These are phyloP conservation scores for Lissocephala sabroskyi DNA, from an alignment of 2,888 invertebrate species.

Conservation along the genomic window DNA sequence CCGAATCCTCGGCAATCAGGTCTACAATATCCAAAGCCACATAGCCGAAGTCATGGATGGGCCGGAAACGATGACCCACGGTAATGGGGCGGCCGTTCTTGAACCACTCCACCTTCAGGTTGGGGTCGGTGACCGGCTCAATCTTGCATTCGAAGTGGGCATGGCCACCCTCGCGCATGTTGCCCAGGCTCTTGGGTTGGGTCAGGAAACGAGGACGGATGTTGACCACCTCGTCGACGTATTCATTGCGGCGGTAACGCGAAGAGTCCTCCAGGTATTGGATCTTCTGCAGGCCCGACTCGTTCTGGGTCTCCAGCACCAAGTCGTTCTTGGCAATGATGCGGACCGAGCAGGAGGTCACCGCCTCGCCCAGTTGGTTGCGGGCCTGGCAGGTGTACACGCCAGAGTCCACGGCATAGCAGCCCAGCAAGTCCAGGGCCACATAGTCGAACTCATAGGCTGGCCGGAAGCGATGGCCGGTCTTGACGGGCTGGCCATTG, in stretches of 20 bases:
- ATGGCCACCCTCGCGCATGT: slow-evolving; percentile 89
- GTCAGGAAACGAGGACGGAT: slow-evolving; percentile 89
- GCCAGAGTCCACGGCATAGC: slow-evolving; percentile 97
- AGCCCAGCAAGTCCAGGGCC: slow-evolving; percentile 94
- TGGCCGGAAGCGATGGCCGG: slow-evolving; percentile 94
- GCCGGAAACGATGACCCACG: slow-evolving; percentile 94
- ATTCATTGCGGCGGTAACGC: slow-evolving; percentile 86
- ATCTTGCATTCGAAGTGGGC: slow-evolving; percentile 98
- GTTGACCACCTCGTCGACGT: slow-evolving; percentile 87
- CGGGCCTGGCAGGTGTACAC: slow-evolving; percentile 96
- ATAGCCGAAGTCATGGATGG: slow-evolving; percentile 98
- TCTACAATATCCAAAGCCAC: slow-evolving; percentile 97
- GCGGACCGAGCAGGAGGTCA: slow-evolving; percentile 91
- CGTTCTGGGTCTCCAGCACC: slow-evolving; percentile 90
- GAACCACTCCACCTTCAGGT: slow-evolving; percentile 97
- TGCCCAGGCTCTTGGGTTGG: slow-evolving; percentile 88
- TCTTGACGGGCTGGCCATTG: slow-evolving; percentile 92
- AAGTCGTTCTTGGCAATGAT: slow-evolving; percentile 92
- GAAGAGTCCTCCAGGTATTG: slow-evolving; percentile 92
- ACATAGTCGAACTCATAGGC: slow-evolving; percentile 98
- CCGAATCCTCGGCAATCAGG: slow-evolving; percentile 95
- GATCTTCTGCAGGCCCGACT: slow-evolving; percentile 92
- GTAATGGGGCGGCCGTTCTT: slow-evolving; percentile 95
- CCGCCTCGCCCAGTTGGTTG: slow-evolving; percentile 94
- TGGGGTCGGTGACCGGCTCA: slow-evolving; percentile 96